Conservation (phyloP, 2,113 vertebrate species). For the Hemiprocne comata region DNA sequence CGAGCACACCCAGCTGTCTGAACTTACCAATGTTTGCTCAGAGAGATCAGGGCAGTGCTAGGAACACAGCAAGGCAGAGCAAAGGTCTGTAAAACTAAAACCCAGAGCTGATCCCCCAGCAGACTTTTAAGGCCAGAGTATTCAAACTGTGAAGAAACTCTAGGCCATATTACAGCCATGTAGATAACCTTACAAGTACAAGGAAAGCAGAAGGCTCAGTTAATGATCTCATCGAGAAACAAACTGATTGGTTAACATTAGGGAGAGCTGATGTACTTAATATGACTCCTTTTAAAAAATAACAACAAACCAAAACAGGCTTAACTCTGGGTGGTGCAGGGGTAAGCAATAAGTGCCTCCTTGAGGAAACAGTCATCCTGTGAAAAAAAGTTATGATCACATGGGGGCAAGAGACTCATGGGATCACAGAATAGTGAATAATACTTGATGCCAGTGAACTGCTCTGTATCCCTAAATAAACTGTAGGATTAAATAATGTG, state of each 20-base stretch:
- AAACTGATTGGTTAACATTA: neutral
- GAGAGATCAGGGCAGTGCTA: neutral
- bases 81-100: neutral
- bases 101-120: neutral
- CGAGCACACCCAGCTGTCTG: neutral
- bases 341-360: neutral
- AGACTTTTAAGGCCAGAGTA: neutral
- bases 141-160: neutral
- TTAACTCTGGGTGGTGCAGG: neutral
- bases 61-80: neutral
- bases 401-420: neutral
- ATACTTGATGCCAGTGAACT: neutral
- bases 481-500: neutral
- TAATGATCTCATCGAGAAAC: neutral
- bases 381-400: neutral
- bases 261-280: neutral
- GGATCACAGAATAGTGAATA: neutral
- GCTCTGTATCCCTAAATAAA: neutral
- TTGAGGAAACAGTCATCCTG: neutral
- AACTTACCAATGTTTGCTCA: neutral
- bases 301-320: neutral
- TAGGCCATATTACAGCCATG: neutral
- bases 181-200: neutral
- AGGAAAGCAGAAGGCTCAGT: neutral
- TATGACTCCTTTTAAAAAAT: neutral